Conservation (phyloP, 1,140 invertebrate genomes). For the Calliopsis andreniformis region DNA sequence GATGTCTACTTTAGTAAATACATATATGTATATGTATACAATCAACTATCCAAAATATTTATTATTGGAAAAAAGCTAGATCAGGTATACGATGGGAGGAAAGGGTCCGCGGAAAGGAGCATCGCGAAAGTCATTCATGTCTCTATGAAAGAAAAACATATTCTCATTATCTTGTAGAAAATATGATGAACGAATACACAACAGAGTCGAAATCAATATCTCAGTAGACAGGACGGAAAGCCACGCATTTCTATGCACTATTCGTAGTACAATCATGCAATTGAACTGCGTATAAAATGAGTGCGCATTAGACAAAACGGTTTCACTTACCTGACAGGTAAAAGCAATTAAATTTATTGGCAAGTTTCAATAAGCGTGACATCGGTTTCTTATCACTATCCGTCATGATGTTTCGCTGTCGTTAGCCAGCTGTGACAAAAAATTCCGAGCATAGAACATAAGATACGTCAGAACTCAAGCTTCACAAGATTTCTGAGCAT, state of each 20-base stretch:
- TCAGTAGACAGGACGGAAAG: slow-evolving; percentile 56
- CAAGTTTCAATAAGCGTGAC: slow-evolving; percentile 87
- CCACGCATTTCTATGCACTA: slow-evolving; percentile 43
- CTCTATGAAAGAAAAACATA: not conserved
- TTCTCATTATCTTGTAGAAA: slow-evolving; percentile 28
- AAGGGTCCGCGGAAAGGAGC: too few species aligned
- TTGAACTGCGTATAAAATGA: not conserved
- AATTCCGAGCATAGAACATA: slow-evolving; percentile 58
- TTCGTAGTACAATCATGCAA: not conserved
- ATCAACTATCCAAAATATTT: slow-evolving; percentile 27
- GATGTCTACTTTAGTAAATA: slow-evolving; percentile 6
- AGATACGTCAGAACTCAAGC: slow-evolving; percentile 39
- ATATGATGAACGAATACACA: slow-evolving; percentile 60
- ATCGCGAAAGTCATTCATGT: too few species aligned
- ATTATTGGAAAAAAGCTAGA: slow-evolving; percentile 1
- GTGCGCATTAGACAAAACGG: not conserved
- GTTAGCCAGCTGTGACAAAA: slow-evolving; percentile 69
- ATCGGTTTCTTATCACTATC: slow-evolving; percentile 81
- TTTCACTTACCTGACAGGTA: slow-evolving; percentile 88
- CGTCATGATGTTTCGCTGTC: slow-evolving; percentile 78
- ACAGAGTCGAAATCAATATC: slow-evolving; percentile 73
- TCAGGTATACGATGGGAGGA: too few species aligned
- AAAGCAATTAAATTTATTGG: slow-evolving; percentile 93
- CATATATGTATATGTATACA: slow-evolving; percentile 9
- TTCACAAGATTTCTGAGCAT: slow-evolving; percentile 21